Conservation (phyloP, 2,113 vertebrate species). For the Stegostoma tigrinum region DNA sequence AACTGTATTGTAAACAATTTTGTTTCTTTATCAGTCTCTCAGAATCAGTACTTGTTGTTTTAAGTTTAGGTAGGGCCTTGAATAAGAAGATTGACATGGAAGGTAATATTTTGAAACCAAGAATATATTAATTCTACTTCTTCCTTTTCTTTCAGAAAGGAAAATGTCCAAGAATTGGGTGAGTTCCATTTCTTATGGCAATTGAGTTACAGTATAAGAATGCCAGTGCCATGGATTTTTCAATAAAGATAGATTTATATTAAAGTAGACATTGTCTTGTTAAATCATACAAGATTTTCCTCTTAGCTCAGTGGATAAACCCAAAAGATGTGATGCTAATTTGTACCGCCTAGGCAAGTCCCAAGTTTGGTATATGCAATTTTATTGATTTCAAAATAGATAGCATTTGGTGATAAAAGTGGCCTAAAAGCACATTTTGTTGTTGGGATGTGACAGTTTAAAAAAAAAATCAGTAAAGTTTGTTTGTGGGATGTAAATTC, state of each 20-base stretch:
- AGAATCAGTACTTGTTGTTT: neutral
- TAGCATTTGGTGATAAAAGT: neutral
- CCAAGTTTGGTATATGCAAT: neutral
- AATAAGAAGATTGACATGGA: neutral
- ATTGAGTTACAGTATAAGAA: neutral
- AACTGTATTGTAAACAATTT: neutral
- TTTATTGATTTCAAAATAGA: neutral
- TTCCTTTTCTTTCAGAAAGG: slow-evolving; percentile 20
- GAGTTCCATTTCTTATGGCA: neutral
- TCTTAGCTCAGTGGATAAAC: neutral
- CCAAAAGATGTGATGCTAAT: neutral
- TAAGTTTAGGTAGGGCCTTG: neutral
- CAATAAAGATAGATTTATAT: neutral
- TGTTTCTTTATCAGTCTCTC: neutral
- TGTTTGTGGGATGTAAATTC: neutral
- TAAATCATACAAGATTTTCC: neutral
- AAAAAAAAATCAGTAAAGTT: neutral
- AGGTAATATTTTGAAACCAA: neutral
- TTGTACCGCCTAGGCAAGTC: neutral
- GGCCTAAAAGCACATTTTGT: neutral
- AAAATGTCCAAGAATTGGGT: neutral
- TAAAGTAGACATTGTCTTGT: neutral
- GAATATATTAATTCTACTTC: neutral
- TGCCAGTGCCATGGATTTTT: neutral
- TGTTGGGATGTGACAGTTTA: neutral